A percentile compares a stretch with the other conserved stretches of the same genome.
These are phyloP conservation scores for Actias luna DNA, from an alignment of 2,888 invertebrate species.

Conservation along the genomic window DNA sequence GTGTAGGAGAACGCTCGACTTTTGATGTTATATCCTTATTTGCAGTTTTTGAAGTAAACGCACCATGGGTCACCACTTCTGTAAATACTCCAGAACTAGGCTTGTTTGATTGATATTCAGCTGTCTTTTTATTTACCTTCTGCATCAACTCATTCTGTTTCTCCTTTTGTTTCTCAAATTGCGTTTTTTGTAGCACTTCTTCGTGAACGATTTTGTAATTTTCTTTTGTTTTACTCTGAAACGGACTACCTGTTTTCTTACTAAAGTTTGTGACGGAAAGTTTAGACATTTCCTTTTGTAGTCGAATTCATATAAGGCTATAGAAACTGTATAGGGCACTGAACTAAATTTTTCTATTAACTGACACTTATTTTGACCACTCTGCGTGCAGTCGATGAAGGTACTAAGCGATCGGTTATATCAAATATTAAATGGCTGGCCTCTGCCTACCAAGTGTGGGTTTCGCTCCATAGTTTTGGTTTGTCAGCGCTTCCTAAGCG, in stretches of 20 bases:
- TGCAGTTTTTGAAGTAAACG: constrained; percentile 62
- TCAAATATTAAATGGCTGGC: constrained; percentile 57
- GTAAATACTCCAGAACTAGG: constrained; percentile 72
- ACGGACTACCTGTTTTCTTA: constrained; percentile 51
- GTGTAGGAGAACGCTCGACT: constrained; percentile 41
- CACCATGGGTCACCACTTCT: constrained; percentile 72
- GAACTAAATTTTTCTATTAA: constrained; percentile 45
- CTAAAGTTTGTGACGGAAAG: constrained; percentile 64
- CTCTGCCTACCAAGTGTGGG: constrained; percentile 70
- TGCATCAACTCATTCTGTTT: constrained; percentile 66
- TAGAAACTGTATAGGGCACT: constrained; percentile 50
- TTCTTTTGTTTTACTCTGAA: constrained; percentile 44
- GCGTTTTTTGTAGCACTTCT: constrained; percentile 51
- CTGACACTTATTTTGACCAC: constrained; percentile 51
- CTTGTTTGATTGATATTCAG: constrained; percentile 68
- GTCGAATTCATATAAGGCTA: constrained; percentile 41
- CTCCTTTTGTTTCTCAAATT: constrained; percentile 65
- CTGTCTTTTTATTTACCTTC: constrained; percentile 67
- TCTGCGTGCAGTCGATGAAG: constrained; percentile 54
- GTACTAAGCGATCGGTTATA: constrained; percentile 61
- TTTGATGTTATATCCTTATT: constrained; percentile 49
- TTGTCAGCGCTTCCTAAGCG: constrained; percentile 71
- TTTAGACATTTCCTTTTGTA: constrained; percentile 60
- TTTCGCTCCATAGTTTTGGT: constrained; percentile 77
- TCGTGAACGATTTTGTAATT: constrained; percentile 41